Conservation (phyloP, 53 echinoderm and acorn worm genomes). For the Patiria pectinifera region DNA sequence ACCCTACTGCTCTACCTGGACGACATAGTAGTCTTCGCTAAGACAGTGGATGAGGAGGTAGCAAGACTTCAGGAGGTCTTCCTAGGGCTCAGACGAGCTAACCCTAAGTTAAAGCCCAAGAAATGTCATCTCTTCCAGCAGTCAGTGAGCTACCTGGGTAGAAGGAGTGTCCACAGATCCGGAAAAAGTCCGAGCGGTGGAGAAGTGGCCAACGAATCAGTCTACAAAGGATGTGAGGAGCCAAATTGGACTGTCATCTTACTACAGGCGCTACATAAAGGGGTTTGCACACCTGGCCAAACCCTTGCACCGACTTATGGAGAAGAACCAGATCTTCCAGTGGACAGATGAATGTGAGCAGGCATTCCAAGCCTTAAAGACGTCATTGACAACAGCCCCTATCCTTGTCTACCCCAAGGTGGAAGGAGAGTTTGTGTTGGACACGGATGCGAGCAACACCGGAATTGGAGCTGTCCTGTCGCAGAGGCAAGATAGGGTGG, state of each 20-base stretch:
- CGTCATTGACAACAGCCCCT: slow-evolving; percentile 16
- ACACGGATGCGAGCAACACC: slow-evolving; percentile 33
- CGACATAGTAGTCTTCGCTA: not conserved
- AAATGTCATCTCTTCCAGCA: slow-evolving; percentile 7
- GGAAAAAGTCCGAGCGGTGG: not conserved
- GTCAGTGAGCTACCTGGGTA: not conserved
- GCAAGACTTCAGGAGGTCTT: not conserved
- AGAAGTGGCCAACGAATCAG: not conserved
- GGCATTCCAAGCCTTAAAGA: slow-evolving; percentile 17
- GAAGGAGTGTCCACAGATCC: slow-evolving; percentile 9
- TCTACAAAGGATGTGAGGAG: not conserved
- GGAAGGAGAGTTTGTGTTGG: slow-evolving; percentile 16
- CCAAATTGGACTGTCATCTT: not conserved
- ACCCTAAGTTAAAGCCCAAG: not conserved
- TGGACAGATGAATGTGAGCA: slow-evolving; percentile 33
- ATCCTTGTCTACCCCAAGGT: slow-evolving; percentile 39
- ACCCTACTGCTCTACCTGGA: not conserved
- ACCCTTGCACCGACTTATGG: slow-evolving; percentile 35
- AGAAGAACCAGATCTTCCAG: not conserved
- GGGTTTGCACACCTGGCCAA: not conserved
- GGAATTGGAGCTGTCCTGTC: slow-evolving; percentile 40
- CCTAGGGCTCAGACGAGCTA: not conserved
- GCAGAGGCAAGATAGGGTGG: not conserved
- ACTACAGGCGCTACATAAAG: not conserved
- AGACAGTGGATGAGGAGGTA: not conserved